Evolutionary conservation across 64 coral and sea anemone species (phyloP).

Genomic region (Stichodactyla helianthus): DNA sequence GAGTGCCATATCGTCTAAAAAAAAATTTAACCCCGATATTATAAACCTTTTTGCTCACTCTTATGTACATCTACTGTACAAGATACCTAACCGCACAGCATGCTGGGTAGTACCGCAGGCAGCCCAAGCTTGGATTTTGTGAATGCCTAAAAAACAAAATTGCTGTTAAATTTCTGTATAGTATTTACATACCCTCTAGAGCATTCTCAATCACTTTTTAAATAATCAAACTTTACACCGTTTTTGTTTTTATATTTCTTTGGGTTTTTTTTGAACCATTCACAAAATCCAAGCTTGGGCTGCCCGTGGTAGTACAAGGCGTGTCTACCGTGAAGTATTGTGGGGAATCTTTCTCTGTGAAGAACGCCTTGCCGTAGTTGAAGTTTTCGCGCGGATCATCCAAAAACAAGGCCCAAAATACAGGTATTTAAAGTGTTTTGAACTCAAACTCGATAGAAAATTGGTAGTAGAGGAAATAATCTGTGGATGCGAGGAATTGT

Average conservation of each 20-base stretch:
- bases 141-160: too few relatives aligned
- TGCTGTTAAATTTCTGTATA: too few relatives aligned
- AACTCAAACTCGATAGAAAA: neutral
- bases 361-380: constrained; percentile 29
- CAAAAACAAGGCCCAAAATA: neutral
- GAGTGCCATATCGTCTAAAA: neutral
- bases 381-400: neutral
- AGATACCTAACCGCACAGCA: neutral
- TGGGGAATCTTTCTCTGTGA: neutral
- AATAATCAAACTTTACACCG: too few relatives aligned
- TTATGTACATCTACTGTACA: neutral
- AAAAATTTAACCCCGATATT: neutral
- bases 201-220: too few relatives aligned
- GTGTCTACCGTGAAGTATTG: neutral
- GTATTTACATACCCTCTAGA: too few relatives aligned
- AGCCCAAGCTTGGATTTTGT: too few relatives aligned
- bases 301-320: neutral
- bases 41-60: neutral
- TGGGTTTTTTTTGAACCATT: too few relatives aligned
- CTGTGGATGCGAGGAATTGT: neutral
- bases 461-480: neutral
- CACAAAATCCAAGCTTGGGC: neutral
- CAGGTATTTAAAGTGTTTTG: neutral
- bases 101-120: too few relatives aligned
- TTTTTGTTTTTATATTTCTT: too few relatives aligned